Evolutionary conservation across 2,888 invertebrate genomes (phyloP), one percentile per base, ranked within the genome.

Genomic region (Metopia argyrocephala): DNA sequence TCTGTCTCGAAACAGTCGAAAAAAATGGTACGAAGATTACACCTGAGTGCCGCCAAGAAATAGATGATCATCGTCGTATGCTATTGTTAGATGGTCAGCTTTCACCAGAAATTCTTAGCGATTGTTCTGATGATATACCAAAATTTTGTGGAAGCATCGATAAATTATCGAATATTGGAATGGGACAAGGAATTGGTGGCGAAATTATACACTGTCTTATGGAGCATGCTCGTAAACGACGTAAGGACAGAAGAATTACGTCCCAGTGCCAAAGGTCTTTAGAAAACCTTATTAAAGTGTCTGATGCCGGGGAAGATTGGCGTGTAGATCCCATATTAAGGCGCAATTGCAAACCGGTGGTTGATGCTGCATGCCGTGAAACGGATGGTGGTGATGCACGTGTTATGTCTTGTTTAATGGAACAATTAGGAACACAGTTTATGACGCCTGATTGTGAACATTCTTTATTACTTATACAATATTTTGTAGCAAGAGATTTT

Each of bases 221-320:
- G 96, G 95, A 96, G 50, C 94, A 96, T 89, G 95, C 96, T 1
- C 93, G 95, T 85, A 92, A 93, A 45, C 85, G 87, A 1, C 86
- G 86, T 0, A 93, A 93, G 85, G 93, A 94, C 7, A 92, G 93
- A 85, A 91, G 94, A 83, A 93, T 97, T 28, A 93, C 94, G 45
- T 89, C 93, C 20, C 91, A 92, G 64, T 97, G 97, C 86, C 94
- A 94, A 88, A 93, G 94, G 87, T 95, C 96, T 66, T 90, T 98
- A 79, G 96, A 97, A 90, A 91, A 92, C 46, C 91, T 98, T 54
- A 92, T 98, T 3, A 95, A 95, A 91, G 94, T 96, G 86, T 94
- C 96, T 5, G 98, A 99, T 90, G 95, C 94, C n/a, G 98, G 96
- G 0, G 96, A 97, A 91, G 97, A 98, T 91, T 98, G 98, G 96